Base-by-base conservation (phyloP, 2,113 vertebrate genomes). In the Thomomys bottae region DNA sequence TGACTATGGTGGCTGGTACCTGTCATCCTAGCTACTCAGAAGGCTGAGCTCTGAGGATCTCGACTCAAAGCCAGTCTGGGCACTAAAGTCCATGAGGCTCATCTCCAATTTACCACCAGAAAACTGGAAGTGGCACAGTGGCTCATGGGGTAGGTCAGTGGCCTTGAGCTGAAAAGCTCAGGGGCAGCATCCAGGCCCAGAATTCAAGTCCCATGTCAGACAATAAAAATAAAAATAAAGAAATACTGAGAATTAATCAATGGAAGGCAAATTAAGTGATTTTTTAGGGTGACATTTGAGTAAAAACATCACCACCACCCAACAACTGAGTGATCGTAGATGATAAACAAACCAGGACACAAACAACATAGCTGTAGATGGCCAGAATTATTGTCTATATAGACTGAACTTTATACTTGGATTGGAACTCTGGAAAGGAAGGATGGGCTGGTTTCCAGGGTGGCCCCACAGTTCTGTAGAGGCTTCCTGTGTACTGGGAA, bases 191-290 rank as follows among this genome's bases (percentile, higher is more conserved):
- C n/a, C n/a, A n/a, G n/a, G n/a, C n/a, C n/a, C n/a, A n/a, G n/a
- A n/a, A n/a, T n/a, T n/a, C n/a, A n/a, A n/a, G n/a, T n/a, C n/a
- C n/a, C n/a, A n/a, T n/a, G n/a, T n/a, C n/a, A n/a, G n/a, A n/a
- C n/a, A n/a, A n/a, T n/a, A n/a, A n/a, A n/a, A n/a, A n/a, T n/a
- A n/a, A n/a, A n/a, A n/a, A n/a, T n/a, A n/a, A n/a, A n/a, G n/a
- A 75, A 84, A 78, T 64, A 84, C 40, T n/a, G 18, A 54, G 26
- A 66, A 34, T 28, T 40, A 54, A 59, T 38, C 42, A 80, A 76
- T 67, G 6, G 73, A 84, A 88, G 20, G 38, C 28, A 88, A 76
- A 5, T 86, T 70, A 85, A 92, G 70, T 86, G 67, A 86, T 67
- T 68, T 70, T 78, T n/a, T 0, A 75, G 49, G 6, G 24, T 61